These are phyloP conservation scores for Spongilla lacustris DNA, from an alignment of 37 sponge, comb jelly and placozoan species.

Conservation along the genomic window DNA sequence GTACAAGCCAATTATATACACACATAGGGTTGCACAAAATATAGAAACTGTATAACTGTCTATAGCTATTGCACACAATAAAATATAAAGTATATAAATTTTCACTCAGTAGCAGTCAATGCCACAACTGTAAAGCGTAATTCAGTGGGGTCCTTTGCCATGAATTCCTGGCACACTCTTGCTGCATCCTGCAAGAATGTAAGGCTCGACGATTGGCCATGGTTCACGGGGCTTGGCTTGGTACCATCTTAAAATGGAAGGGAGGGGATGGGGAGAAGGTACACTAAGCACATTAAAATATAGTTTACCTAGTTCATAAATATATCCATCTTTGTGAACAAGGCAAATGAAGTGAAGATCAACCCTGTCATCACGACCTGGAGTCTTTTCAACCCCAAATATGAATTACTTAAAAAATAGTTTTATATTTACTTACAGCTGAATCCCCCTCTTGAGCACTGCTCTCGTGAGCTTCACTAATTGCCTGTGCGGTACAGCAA, in stretches of 20 bases:
- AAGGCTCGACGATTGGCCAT: constrained; percentile 78
- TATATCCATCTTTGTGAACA: constrained; percentile 83
- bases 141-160: constrained; percentile 90
- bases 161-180: constrained; percentile 83
- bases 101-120: constrained; percentile 54
- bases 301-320: constrained; percentile 90
- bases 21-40: too few relatives aligned
- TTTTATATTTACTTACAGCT: constrained; percentile 35
- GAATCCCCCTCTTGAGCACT: constrained; percentile 92
- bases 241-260: constrained; percentile 69
- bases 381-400: constrained; percentile 42
- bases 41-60: too few relatives aligned
- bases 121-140: constrained; percentile 91
- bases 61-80: too few relatives aligned
- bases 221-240: constrained; percentile 84
- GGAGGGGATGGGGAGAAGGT: neutral
- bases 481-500: constrained; percentile 45
- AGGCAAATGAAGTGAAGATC: constrained; percentile 93
- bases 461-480: constrained; percentile 85
- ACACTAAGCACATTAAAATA: neutral
- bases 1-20: too few relatives aligned
- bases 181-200: constrained; percentile 92
- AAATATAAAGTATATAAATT: neutral
- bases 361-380: constrained; percentile 74
- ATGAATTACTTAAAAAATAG: neutral